Percentiles rank a stretch among this genome's conserved stretches.
These are phyloP conservation scores for Zophobas morio DNA, from an alignment of 1,140 invertebrate genomes.

Conservation along the genomic window DNA sequence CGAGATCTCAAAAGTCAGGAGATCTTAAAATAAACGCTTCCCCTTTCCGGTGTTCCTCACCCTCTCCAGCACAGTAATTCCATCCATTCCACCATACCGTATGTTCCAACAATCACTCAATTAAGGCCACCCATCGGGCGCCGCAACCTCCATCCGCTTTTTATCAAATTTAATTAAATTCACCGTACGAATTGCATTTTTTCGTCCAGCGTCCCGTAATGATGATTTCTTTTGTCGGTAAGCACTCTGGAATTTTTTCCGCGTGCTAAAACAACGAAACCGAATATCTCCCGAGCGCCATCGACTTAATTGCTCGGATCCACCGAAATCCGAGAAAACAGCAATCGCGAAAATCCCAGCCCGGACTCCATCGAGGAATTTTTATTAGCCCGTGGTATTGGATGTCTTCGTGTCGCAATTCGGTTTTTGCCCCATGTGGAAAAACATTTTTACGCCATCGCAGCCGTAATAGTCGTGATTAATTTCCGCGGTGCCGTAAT, in stretches of 20 bases:
- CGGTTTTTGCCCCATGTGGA: background rate
- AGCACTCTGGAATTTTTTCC: constrained; percentile 5
- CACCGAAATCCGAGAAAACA: background rate
- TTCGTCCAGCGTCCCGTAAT: constrained; percentile 20
- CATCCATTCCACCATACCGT: no score
- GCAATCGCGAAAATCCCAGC: background rate
- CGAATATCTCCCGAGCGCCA: background rate
- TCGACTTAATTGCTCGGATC: background rate
- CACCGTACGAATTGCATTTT: constrained; percentile 28
- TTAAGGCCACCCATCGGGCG: constrained; percentile 26
- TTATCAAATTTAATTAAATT: constrained; percentile 38
- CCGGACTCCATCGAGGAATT: no score
- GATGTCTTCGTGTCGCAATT: background rate
- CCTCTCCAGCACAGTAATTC: no score
- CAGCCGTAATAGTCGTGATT: constrained; percentile 13
- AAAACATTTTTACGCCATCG: background rate
- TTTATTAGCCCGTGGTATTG: no score
- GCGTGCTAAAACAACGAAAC: background rate
- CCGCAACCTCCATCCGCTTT: constrained; percentile 12
- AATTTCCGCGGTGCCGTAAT: background rate
- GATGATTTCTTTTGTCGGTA: constrained; percentile 28
- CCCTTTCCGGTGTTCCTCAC: no score
- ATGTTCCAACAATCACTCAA: background rate
- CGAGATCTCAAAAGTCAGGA: no score
- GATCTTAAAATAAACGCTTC: no score